Evolutionary conservation across 2,888 invertebrate genomes (phyloP), one percentile per base, ranked within the genome.

Genomic region (Altica lythri): DNA sequence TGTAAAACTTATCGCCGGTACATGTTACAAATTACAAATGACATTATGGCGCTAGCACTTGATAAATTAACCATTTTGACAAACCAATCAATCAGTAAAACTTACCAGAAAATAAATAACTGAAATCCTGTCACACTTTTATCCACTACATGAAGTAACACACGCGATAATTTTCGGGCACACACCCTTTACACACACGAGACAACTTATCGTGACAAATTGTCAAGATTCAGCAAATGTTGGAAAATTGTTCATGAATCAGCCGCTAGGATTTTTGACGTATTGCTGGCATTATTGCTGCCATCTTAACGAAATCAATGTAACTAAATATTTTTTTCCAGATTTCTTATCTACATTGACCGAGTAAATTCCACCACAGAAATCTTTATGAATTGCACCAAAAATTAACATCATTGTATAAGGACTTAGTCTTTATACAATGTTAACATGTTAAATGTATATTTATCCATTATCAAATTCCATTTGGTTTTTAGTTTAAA

Each of bases 111-210:
- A 64, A 55, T 56, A 54, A 59, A 64, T 50, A 60, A 55, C 52
- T 61, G 42, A 54, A 58, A 37, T 57, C 55, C 54, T 62, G 49
- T 55, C 56, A 60, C 60, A 65, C 66, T 66, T 63, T 65, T 64
- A 67, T 66, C 67, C 68, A 69, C 69, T 68, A 68, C 72, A 72
- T 67, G 65, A 70, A 72, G 61, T 12, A 22, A 40, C 61, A 68
- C 65, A 66, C 65, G 62, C 65, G 64, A 38, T 52, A 48, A 64
- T 64, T 61, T 67, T 62, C 61, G 62, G 64, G 68, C 70, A 70
- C 69, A 72, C 70, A 70, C 70, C 69, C 68, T 68, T 65, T 63
- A 57, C 66, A 63, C 66, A 60, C 67, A 65, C 62, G 61, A 63
- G 59, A 62, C 63, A 60, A 66, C 61, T 65, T 66, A 69, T 65